Percentiles rank a stretch among this genome's conserved stretches.
These are phyloP conservation scores for Pteruthius melanotis DNA, from an alignment of 2,113 vertebrate genomes.

Conservation along the genomic window DNA sequence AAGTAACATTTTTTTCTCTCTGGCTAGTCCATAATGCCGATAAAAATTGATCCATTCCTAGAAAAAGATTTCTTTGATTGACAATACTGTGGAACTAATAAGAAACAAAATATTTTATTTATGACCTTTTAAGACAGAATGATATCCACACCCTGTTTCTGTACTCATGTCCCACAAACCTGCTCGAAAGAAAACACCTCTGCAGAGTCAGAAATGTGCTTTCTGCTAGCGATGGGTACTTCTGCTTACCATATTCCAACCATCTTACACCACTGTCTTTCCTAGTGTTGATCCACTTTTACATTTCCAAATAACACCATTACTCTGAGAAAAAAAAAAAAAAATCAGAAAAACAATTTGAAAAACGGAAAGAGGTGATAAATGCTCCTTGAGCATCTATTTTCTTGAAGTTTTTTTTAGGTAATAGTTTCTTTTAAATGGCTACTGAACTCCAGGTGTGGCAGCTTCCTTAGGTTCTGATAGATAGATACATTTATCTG, in stretches of 20 bases:
- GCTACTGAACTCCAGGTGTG: background rate
- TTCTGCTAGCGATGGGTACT: background rate
- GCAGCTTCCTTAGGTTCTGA: background rate
- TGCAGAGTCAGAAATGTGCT: background rate
- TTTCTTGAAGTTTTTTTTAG: fast-evolving
- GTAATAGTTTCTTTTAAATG: background rate
- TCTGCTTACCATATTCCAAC: background rate
- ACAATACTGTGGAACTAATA: background rate
- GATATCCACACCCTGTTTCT: background rate
- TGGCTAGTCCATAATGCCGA: background rate
- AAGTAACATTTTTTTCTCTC: background rate
- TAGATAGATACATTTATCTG: background rate
- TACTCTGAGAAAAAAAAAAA: background rate
- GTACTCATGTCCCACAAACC: background rate
- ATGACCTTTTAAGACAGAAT: background rate
- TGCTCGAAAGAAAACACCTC: background rate
- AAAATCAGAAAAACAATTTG: background rate
- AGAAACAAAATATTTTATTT: background rate
- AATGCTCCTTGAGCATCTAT: background rate
- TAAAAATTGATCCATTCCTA: background rate
- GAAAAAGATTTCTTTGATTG: background rate
- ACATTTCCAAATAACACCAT: background rate
- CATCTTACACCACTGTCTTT: background rate
- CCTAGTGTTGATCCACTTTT: background rate
- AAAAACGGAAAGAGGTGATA: background rate